phyloP scores from a whole-genome alignment of 1,140 invertebrate species.

The Camponotus pennsylvanicus region DNA sequence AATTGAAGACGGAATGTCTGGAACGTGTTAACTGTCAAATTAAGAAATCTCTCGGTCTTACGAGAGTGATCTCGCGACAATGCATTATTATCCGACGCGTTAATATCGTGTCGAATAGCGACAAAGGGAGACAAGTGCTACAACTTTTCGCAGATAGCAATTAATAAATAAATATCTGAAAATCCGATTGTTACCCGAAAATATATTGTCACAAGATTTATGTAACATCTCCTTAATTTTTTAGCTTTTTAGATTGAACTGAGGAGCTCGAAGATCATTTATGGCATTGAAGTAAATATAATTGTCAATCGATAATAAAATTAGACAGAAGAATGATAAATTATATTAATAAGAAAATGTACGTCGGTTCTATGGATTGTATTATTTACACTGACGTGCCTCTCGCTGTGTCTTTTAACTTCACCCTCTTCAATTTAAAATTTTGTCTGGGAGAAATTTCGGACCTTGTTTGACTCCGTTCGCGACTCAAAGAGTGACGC shows the following conservation, averaged over 20 bases:
- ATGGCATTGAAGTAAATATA: neutral
- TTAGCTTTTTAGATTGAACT: neutral
- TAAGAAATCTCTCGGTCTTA: conserved; percentile 31
- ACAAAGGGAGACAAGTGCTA: neutral
- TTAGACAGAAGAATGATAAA: no score
- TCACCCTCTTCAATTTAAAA: neutral
- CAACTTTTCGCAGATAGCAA: neutral
- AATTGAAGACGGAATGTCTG: conserved; percentile 42
- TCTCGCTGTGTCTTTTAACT: neutral
- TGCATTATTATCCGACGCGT: neutral
- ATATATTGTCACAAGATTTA: neutral
- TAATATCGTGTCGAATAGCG: conserved; percentile 17
- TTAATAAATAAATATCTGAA: neutral
- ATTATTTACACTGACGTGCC: neutral
- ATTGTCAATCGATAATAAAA: neutral
- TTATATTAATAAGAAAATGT: neutral
- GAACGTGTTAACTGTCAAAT: conserved; percentile 57
- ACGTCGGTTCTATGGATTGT: neutral
- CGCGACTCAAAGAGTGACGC: conserved; percentile 34
- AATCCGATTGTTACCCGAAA: neutral
- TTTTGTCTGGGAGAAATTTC: neutral
- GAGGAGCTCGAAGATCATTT: no score
- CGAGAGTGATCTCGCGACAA: neutral
- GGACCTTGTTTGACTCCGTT: neutral
- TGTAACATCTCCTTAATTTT: neutral